A percentile compares a stretch with the other conserved stretches of the same genome.
Conservation (phyloP, 2,113 vertebrate genomes). For the Corvus moneduloides region DNA sequence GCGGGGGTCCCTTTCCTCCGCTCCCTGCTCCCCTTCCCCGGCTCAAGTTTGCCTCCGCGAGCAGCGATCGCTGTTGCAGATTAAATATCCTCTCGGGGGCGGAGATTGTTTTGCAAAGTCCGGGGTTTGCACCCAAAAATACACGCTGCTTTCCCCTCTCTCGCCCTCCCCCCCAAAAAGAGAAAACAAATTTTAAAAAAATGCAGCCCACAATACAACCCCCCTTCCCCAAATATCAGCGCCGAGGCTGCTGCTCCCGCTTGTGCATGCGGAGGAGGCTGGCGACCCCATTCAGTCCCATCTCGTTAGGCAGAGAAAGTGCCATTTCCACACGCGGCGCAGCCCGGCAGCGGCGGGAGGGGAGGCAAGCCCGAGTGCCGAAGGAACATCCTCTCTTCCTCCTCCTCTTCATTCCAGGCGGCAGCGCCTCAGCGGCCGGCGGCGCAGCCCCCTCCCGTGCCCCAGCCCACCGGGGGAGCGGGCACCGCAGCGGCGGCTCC, state of each 20-base stretch:
- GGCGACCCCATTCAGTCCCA: constrained; percentile 69
- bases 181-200: neutral
- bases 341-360: constrained; percentile 43
- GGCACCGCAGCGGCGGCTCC: neutral
- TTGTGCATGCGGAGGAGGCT: constrained; percentile 12
- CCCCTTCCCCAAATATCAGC: constrained; percentile 7
- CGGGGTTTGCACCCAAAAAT: constrained; percentile 23
- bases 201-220: neutral
- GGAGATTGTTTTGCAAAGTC: constrained; percentile 71
- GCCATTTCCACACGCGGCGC: constrained; percentile 38
- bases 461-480: constrained; percentile 8
- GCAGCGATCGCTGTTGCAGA: constrained; percentile 67
- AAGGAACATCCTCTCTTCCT: constrained; percentile 51
- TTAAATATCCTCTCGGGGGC: constrained; percentile 73
- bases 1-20: neutral
- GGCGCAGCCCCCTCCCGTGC: neutral
- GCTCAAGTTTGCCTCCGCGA: constrained; percentile 43
- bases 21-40: constrained; percentile 3
- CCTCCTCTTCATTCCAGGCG: constrained; percentile 67
- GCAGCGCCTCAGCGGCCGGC: constrained; percentile 32
- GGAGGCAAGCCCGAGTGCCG: constrained; percentile 14
- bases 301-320: constrained; percentile 57
- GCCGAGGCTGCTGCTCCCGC: constrained; percentile 18
- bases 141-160: neutral
- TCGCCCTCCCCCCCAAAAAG: neutral